Conservation (phyloP, 2,888 invertebrate genomes). For the Dryobota labecula region DNA sequence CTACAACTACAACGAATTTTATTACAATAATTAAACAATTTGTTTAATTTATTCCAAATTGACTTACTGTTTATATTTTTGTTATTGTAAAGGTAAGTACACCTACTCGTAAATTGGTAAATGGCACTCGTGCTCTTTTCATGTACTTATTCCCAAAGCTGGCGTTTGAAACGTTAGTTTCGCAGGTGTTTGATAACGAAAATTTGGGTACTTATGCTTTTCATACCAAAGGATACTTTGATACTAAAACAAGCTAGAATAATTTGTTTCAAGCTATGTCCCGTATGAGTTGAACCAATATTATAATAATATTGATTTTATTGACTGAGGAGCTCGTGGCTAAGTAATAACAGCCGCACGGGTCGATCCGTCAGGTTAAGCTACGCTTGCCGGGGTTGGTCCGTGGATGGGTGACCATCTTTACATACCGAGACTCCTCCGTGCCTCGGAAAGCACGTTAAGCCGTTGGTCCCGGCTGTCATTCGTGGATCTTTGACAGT, state of each 20-base stretch:
- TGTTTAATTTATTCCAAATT: conserved; percentile 36
- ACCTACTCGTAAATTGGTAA: conserved; percentile 8
- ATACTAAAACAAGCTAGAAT: not conserved
- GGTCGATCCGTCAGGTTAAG: too few relatives aligned
- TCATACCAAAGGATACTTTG: not conserved
- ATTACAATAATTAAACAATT: conserved; percentile 46
- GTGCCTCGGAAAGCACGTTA: too few relatives aligned
- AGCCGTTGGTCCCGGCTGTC: too few relatives aligned
- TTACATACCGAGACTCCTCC: too few relatives aligned
- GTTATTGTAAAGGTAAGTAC: conserved; percentile 29
- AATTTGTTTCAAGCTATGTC: not conserved
- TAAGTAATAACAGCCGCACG: too few relatives aligned
- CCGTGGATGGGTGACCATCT: too few relatives aligned
- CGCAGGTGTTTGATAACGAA: not conserved
- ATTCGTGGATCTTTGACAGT: too few relatives aligned
- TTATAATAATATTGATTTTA: not conserved
- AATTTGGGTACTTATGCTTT: not conserved
- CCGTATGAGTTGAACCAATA: too few relatives aligned
- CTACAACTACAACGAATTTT: conserved; percentile 25
- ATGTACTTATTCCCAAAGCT: not conserved
- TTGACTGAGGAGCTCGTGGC: too few relatives aligned
- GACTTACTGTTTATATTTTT: conserved; percentile 54
- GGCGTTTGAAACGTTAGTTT: conserved; percentile 10
- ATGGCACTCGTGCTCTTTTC: conserved; percentile 2
- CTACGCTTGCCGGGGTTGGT: too few relatives aligned